Base-by-base conservation (phyloP, 2,888 invertebrate species). In the Diadegma fenestrale region DNA sequence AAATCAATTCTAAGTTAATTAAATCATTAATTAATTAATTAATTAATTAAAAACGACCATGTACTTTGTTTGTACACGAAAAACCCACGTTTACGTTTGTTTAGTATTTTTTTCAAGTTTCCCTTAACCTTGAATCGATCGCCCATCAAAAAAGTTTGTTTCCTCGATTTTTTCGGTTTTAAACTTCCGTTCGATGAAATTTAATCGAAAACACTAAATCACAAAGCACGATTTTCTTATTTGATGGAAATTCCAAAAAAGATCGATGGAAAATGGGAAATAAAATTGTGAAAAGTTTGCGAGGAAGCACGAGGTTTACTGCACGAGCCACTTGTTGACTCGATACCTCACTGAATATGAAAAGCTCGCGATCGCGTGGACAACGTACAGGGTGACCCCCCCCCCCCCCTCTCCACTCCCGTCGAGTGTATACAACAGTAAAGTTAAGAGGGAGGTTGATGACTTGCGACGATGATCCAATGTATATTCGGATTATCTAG, bases 311-410 rank as follows among this genome's bases (percentile, higher is more conserved):
- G 66, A 33, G 75, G 77, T 63, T 33, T 51, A 41, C 61, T n/a
- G 37, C 17, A 17, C 54, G 45, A 82, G 71, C 85, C 85, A 86
- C 85, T 86, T 86, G 85, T 86, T 86, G 85, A 86, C 73, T 63
- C 82, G 82, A 58, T 45, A 61, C 68, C 43, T 78, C 72, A 61
- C 73, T 68, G 82, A 82, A 82, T 68, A 82, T 54, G 85, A 82
- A 77, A 86, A 77, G 69, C 54, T 64, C 68, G 61, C 68, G 54
- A 58, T 73, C 69, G 63, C 75, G 80, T 63, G 63, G 37, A 14
- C 43, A 66, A 79, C 45, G n/a, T n/a, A 41, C 76, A 72, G 75
- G 76, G 82, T 61, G 76, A 80, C 79, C 71, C 81, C 69, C 33
- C 51, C 17, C 17, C 45, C 45, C 45, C 17, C 10, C 45, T 5